Evolutionary conservation across 2,797 vertebrate species (phyloP).

Genomic region (Clangula hyemalis): DNA sequence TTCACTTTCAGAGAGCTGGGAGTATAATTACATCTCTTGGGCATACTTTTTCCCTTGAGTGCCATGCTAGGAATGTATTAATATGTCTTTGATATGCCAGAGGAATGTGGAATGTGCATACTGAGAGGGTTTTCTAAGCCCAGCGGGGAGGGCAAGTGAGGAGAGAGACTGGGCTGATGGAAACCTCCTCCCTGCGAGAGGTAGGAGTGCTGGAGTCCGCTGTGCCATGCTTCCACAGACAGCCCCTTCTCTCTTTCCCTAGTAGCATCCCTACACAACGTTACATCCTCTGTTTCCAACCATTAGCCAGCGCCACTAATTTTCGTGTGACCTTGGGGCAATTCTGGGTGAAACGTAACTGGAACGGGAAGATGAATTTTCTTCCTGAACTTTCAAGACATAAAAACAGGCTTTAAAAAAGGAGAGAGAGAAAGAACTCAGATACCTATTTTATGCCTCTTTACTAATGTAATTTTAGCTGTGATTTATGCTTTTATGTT

Average conservation of each 20-base stretch:
- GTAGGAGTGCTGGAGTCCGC: conserved; percentile 47
- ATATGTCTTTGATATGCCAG: conserved; percentile 66
- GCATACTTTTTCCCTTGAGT: conserved; percentile 1
- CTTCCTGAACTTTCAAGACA: neutral
- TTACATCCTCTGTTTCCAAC: conserved; percentile 28
- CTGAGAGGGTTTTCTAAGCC: conserved; percentile 35
- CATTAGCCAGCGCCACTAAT: neutral
- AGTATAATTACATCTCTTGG: conserved; percentile 17
- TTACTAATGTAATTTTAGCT: neutral
- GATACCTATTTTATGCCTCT: neutral
- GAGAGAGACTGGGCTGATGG: conserved; percentile 24
- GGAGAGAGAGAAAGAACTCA: neutral
- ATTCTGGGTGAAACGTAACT: neutral
- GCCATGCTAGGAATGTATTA: conserved; percentile 73
- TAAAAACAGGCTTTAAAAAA: neutral
- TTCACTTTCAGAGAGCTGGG: conserved; percentile 16
- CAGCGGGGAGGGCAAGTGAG: conserved; percentile 27
- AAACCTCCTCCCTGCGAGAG: conserved; percentile 51
- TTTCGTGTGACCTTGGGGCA: neutral
- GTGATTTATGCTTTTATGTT: neutral
- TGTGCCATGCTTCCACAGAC: neutral
- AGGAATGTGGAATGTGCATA: conserved; percentile 65
- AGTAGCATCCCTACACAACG: neutral
- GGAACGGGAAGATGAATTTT: neutral
- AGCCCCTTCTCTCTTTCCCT: neutral